Conservation (phyloP, 1,140 invertebrate species). For the Caenorhabditis briggsae region DNA sequence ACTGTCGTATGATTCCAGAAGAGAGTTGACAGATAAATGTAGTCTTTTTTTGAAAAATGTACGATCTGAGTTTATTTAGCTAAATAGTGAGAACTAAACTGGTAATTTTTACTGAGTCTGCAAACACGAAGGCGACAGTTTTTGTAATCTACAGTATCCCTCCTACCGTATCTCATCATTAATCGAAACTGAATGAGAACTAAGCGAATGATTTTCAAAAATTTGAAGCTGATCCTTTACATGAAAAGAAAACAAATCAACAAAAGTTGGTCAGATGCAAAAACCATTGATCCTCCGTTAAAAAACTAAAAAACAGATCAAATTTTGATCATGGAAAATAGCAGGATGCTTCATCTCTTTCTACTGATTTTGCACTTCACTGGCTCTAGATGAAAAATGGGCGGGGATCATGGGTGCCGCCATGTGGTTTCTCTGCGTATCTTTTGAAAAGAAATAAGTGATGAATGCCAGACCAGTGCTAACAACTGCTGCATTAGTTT, state of each 20-base stretch:
- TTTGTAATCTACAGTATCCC: too few species aligned
- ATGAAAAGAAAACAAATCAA: too few species aligned
- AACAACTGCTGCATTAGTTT: conserved; percentile 43
- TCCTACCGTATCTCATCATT: too few species aligned
- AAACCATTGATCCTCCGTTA: neutral
- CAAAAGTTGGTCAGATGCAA: too few species aligned
- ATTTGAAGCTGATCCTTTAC: too few species aligned
- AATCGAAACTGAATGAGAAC: too few species aligned
- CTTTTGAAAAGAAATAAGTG: neutral
- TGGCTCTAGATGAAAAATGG: neutral
- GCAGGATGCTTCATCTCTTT: neutral
- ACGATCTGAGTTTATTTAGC: too few species aligned
- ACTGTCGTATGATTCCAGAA: conserved; percentile 3
- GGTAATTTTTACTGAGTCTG: too few species aligned
- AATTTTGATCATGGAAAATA: neutral
- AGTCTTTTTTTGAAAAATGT: too few species aligned
- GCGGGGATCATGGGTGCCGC: neutral
- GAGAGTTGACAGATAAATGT: conserved; percentile 3
- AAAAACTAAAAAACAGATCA: neutral
- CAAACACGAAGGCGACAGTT: too few species aligned
- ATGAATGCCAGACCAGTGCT: conserved; percentile 35
- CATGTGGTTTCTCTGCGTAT: conserved; percentile 49
- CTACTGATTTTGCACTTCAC: conserved; percentile 13
- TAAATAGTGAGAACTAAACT: too few species aligned
- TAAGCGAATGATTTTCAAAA: too few species aligned